Base-by-base conservation (phyloP, 2,797 vertebrate species). In the Rhodeus uyekii region DNA sequence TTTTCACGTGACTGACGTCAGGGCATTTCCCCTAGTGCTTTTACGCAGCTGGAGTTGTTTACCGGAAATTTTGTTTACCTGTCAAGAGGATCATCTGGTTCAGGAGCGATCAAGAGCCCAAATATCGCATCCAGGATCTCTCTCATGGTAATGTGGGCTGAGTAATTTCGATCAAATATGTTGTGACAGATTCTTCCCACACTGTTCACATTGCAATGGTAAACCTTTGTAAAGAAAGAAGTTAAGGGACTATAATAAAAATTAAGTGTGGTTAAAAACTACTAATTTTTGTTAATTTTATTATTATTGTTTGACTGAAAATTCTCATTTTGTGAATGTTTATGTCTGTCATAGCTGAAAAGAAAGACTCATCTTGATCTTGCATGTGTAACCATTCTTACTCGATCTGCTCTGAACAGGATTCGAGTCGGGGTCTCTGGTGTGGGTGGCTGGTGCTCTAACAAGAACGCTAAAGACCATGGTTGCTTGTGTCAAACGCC, bases 131-230 rank as follows among this genome's bases (percentile, higher is more conserved):
- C 89, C 12, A 92, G 81, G 48, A 93, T 87, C 44, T 93, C 89
- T 77, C 85, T 92, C 90, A 92, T 91, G 80, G 92, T 90, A 65
- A 93, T 3, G 18, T 92, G 88, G 5, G 92, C 90, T 0, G 90
- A 92, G 86, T 93, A 93, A 82, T 83, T 89, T 8, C 90, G 91
- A 79, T 93, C 90, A 86, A 93, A 92, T 75, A 93, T 90, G 82
- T 89, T 91, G 87, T 93, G 93, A 82, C 92, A 93, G 80, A 93
- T 92, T 22, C 92, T 89, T 1, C 92, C 93, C 53, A 92, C 90
- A 12, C 65, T 92, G 86, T 93, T 93, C 39, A 93, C 80, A 61
- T 93, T 93, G 87, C 93, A 93, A 84, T 93, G 92, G 81, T 93
- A 92, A 1, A 93, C 64, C 92, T 93, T 65, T 27, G 3, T 55